A percentile compares a stretch with the other conserved stretches of the same genome.
Conservation (phyloP, 2,888 invertebrate genomes). For the Adela reaumurella region DNA sequence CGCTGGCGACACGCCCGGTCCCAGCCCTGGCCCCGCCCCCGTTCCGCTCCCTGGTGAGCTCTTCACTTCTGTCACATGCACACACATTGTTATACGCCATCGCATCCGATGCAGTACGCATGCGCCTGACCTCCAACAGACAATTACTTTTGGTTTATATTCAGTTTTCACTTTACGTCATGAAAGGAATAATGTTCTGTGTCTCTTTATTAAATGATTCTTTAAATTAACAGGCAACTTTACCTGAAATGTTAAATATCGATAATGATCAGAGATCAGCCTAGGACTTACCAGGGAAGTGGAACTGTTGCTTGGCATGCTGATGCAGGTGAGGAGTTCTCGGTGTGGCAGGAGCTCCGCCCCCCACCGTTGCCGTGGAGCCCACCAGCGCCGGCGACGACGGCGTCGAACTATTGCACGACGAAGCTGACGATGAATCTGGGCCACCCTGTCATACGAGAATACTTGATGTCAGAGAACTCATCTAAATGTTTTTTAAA, state of each 20-base stretch:
- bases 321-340: slow-evolving; percentile 17
- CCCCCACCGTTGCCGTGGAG: slow-evolving; percentile 31
- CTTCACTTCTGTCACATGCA: slow-evolving; percentile 28
- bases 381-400: slow-evolving; percentile 83
- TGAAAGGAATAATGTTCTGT: too few relatives aligned
- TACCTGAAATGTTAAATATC: too few relatives aligned
- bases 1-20: slow-evolving; percentile 28
- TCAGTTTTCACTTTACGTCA: too few relatives aligned
- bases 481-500: too few relatives aligned
- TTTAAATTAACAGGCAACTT: too few relatives aligned
- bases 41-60: slow-evolving; percentile 17
- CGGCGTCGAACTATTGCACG: slow-evolving; percentile 94
- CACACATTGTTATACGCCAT: background rate
- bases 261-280: too few relatives aligned
- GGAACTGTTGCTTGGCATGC: slow-evolving; percentile 61
- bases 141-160: too few relatives aligned
- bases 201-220: too few relatives aligned
- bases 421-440: slow-evolving; percentile 91
- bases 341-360: slow-evolving; percentile 50
- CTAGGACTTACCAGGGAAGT: slow-evolving; percentile 65
- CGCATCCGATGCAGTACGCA: too few relatives aligned
- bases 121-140: too few relatives aligned
- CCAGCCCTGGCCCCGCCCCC: slow-evolving; percentile 9
- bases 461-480: too few relatives aligned
- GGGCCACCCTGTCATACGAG: slow-evolving; percentile 59